A percentile compares a stretch with the other conserved stretches of the same genome.
Evolutionary conservation across 2,797 vertebrate genomes (phyloP).

Genomic region (Anabacerthia variegaticeps): DNA sequence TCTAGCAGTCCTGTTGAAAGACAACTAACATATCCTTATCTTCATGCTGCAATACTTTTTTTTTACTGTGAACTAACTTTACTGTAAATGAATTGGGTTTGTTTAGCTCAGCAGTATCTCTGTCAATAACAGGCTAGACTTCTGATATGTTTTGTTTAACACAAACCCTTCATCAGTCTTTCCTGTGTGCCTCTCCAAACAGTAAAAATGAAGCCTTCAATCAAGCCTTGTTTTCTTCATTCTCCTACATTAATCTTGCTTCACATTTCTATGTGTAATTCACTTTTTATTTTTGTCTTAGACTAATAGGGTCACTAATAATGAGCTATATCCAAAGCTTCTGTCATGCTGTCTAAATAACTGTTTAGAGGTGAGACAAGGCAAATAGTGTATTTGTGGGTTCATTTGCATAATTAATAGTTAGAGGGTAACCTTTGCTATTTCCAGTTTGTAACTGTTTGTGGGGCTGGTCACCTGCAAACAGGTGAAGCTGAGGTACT

Average conservation of each 20-base stretch:
- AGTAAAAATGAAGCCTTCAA: not conserved
- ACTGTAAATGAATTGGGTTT: not conserved
- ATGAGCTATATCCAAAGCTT: not conserved
- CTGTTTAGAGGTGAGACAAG: not conserved
- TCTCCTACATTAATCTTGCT: not conserved
- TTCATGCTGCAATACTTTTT: not conserved
- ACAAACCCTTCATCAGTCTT: not conserved
- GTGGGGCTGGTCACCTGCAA: not conserved
- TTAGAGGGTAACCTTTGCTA: not conserved
- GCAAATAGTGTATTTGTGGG: not conserved
- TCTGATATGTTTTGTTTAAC: not conserved
- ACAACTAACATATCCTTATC: not conserved
- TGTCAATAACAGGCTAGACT: not conserved
- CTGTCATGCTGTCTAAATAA: not conserved
- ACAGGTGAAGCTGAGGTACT: not conserved
- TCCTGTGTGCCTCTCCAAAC: not conserved
- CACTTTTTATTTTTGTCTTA: not conserved
- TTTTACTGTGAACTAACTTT: not conserved
- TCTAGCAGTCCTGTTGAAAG: not conserved
- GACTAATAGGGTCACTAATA: not conserved
- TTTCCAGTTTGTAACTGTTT: not conserved
- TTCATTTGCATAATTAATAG: not conserved
- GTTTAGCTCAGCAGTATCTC: not conserved
- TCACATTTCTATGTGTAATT: not conserved
- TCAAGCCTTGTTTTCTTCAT: not conserved